Conservation (phyloP, 2,113 vertebrate species). For the Aphyosemion australe region DNA sequence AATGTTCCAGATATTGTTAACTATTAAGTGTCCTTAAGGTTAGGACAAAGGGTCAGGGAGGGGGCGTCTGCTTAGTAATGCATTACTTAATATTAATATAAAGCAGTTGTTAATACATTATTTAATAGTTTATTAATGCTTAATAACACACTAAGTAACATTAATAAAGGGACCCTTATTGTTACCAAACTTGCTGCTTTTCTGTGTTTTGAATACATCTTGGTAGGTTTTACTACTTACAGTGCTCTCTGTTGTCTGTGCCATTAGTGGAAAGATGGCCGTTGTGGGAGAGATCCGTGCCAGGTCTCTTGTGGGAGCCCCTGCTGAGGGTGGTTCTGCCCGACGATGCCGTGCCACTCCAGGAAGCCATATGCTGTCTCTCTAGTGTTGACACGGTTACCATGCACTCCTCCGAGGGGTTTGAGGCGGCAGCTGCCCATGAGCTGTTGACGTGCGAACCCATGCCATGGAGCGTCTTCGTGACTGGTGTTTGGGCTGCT, state of each 20-base stretch:
- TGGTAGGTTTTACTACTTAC: constrained; percentile 55
- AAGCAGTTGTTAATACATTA: too few species aligned
- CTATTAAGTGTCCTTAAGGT: too few species aligned
- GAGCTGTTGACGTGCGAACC: constrained; percentile 72
- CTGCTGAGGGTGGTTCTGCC: constrained; percentile 71
- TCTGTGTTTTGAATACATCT: background rate
- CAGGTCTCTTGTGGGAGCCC: constrained; percentile 69
- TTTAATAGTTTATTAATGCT: too few species aligned
- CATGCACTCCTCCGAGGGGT: constrained; percentile 78
- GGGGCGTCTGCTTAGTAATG: too few species aligned
- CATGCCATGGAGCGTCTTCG: constrained; percentile 64
- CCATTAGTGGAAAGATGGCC: constrained; percentile 64
- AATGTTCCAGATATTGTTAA: too few species aligned
- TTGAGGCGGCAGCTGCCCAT: constrained; percentile 70
- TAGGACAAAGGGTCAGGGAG: too few species aligned
- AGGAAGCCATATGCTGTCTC: constrained; percentile 77
- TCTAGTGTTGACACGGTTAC: constrained; percentile 80
- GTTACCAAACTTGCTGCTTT: too few species aligned
- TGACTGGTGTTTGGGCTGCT: constrained; percentile 55
- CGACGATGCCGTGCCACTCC: constrained; percentile 68
- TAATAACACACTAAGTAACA: too few species aligned
- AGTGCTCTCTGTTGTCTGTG: constrained; percentile 76
- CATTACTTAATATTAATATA: too few species aligned
- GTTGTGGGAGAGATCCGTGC: constrained; percentile 62
- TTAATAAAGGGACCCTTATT: too few species aligned